These are phyloP conservation scores for Bactericera cockerelli DNA, from an alignment of 1,140 invertebrate genomes.

Conservation along the genomic window DNA sequence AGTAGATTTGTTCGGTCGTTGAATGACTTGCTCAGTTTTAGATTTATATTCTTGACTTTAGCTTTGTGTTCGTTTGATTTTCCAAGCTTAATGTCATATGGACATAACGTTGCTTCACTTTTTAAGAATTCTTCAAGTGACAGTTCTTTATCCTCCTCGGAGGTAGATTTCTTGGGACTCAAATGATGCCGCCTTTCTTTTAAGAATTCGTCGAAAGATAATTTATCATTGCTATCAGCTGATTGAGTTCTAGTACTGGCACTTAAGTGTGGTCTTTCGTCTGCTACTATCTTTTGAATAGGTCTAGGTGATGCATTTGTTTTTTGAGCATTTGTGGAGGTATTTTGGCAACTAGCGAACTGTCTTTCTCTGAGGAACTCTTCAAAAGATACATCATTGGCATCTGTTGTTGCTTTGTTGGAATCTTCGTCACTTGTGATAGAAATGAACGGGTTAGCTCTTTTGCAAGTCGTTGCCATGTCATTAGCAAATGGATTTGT, in stretches of 20 bases:
- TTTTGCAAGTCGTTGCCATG: not conserved
- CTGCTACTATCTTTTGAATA: no score
- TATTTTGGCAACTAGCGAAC: no score
- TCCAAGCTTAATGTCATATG: not conserved
- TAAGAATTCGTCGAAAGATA: not conserved
- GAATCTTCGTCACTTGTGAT: not conserved
- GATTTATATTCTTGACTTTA: not conserved
- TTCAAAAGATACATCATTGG: not conserved
- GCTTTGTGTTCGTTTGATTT: not conserved
- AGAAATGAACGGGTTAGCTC: not conserved
- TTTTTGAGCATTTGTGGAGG: no score
- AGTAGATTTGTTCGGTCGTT: not conserved
- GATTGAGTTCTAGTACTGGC: not conserved
- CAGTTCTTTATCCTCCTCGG: not conserved
- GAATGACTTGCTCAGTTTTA: constrained; percentile 4
- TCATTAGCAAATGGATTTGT: not conserved
- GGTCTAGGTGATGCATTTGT: no score
- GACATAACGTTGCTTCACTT: not conserved
- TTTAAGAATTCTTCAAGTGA: not conserved
- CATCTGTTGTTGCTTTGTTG: not conserved
- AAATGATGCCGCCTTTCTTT: not conserved
- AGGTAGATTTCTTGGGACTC: not conserved
- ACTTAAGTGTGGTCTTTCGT: no score
- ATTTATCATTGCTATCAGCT: not conserved
- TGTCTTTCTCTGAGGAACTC: constrained; percentile 2